These are phyloP conservation scores for Clivina fossor DNA, from an alignment of 2,888 invertebrate genomes.

Conservation along the genomic window DNA sequence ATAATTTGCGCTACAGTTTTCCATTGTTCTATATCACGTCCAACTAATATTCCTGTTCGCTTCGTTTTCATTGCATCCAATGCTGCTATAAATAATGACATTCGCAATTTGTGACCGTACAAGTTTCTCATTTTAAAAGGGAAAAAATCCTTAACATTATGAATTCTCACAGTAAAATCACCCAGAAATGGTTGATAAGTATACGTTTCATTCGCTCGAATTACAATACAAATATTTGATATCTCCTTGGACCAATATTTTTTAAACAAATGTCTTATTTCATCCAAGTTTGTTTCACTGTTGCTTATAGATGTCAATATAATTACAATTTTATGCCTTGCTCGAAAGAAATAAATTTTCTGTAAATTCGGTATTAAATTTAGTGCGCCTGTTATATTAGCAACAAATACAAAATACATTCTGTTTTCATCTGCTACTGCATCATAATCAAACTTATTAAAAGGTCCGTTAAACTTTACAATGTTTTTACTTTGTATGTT, in stretches of 20 bases:
- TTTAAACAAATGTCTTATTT: conserved; percentile 55
- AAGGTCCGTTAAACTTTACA: conserved; percentile 19
- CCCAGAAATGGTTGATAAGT: conserved; percentile 58
- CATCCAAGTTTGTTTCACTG: conserved; percentile 51
- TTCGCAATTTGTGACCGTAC: conserved; percentile 44
- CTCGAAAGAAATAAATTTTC: conserved; percentile 55
- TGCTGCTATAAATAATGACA: conserved; percentile 50
- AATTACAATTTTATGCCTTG: conserved; percentile 54
- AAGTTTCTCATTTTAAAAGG: conserved; percentile 47
- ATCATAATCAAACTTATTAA: conserved; percentile 15
- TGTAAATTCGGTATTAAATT: conserved; percentile 46
- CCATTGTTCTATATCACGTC: conserved; percentile 54
- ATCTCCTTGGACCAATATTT: conserved; percentile 50
- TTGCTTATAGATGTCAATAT: conserved; percentile 50
- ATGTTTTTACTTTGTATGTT: conserved; percentile 12
- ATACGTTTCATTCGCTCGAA: conserved; percentile 49
- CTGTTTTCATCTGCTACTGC: conserved; percentile 15
- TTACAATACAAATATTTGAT: conserved; percentile 13
- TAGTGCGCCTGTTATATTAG: conserved; percentile 4
- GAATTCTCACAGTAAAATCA: conserved; percentile 49
- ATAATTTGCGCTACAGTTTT: conserved; percentile 49
- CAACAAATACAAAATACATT: conserved; percentile 21
- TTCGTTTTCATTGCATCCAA: conserved; percentile 7
- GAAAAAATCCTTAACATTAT: conserved; percentile 42
- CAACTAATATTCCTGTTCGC: conserved; percentile 37